Conservation (phyloP, 2,113 vertebrate genomes). For the Mesembrinibis cayennensis region DNA sequence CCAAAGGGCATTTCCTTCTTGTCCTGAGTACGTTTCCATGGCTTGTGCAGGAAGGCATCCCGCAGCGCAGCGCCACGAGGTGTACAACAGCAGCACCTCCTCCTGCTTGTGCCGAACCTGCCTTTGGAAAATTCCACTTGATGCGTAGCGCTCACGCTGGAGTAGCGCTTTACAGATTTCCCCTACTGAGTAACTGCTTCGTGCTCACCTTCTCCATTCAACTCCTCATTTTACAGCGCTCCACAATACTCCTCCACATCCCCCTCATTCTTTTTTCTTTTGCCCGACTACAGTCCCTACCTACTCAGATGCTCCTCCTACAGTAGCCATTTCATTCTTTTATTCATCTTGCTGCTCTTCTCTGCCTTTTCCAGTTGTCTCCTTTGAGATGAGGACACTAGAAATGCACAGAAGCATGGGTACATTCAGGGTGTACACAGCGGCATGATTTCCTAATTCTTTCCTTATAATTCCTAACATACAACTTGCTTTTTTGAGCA, state of each 20-base stretch:
- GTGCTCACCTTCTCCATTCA: not conserved
- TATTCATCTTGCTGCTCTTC: not conserved
- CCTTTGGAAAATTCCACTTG: not conserved
- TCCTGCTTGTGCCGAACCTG: not conserved
- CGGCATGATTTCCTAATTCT: not conserved
- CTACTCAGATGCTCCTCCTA: not conserved
- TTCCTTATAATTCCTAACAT: not conserved
- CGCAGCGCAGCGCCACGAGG: accelerated
- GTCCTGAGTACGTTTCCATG: not conserved
- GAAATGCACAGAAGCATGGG: not conserved
- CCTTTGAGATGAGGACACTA: not conserved
- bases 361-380: not conserved
- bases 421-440: not conserved
- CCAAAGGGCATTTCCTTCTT: not conserved
- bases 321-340: not conserved
- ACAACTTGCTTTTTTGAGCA: not conserved
- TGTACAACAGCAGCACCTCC: not conserved
- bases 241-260: not conserved
- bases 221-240: not conserved
- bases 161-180: too few species aligned
- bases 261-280: not conserved
- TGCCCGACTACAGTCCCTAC: not conserved
- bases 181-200: not conserved
- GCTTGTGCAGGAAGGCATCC: not conserved
- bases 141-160: not conserved